Evolutionary conservation across 2,888 invertebrate genomes (phyloP), one percentile per base, ranked within the genome.

Genomic region (Saturnia japonica): DNA sequence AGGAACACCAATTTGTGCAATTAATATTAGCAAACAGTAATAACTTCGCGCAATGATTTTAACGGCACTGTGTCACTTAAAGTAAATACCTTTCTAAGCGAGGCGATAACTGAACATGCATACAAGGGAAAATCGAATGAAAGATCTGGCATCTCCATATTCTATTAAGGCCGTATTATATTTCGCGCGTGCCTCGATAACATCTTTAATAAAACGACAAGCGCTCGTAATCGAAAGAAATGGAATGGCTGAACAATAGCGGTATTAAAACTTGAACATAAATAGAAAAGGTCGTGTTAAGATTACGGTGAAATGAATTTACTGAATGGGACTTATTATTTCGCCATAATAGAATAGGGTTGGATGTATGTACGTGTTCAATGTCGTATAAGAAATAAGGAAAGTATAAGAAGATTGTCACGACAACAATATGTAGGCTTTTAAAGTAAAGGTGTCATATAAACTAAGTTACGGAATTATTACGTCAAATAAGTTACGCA

Each of bases 141-240:
- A 75, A 78, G 77, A 83, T 78, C 75, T 78, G 78, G 81, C 78
- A 80, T 82, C 80, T 81, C 80, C 82, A 81, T 84, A 86, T 88
- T 89, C 85, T 87, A 85, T 86, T 88, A 87, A 79, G 79, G 77
- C 74, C 81, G 75, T 79, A 77, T 73, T 74, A 83, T 83, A 82
- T 82, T 82, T 81, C 79, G 79, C 80, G 80, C 83, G 80, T 83
- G 83, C 78, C 75, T 73, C 74, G 84, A 88, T 86, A 84, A 81
- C 77, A 86, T 86, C 87, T 85, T 77, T 81, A 84, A 84, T 86
- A 84, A 77, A 72, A 75, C 68, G 72, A 71, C 72, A 74, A 72
- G 74, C 75, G 75, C 75, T 79, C 78, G 72, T 78, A 81, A 82
- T 82, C 72, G 72, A 64, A 71, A 69, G 68, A 73, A 73, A 62